A percentile compares a stretch with the other conserved stretches of the same genome.
phyloP scores from a whole-genome alignment of 2,113 vertebrate genomes.

The Xyliphius kryptos region DNA sequence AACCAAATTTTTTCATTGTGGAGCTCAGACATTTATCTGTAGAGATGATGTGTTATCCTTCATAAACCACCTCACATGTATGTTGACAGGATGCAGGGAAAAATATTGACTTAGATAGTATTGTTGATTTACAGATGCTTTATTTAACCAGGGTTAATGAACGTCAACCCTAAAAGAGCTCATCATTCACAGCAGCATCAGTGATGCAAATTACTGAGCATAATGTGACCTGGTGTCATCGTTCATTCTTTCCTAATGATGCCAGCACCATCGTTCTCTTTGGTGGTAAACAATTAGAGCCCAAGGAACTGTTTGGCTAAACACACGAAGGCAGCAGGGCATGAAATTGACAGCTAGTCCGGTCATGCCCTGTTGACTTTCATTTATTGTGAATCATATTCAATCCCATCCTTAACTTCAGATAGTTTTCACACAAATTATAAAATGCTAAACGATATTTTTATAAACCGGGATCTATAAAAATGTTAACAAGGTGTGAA shows the following conservation, averaged over 20 bases:
- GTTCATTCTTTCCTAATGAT: not conserved
- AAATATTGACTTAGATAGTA: no score
- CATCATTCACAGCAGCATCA: not conserved
- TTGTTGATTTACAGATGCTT: no score
- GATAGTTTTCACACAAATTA: not conserved
- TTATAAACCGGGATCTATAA: not conserved
- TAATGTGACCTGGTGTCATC: not conserved
- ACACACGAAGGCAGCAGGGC: not conserved
- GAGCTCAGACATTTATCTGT: no score
- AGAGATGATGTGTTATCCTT: no score
- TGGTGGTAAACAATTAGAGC: not conserved
- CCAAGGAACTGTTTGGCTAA: not conserved
- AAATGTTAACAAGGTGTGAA: not conserved
- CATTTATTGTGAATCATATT: not conserved
- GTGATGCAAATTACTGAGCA: not conserved
- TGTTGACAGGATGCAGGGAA: no score
- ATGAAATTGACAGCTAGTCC: not conserved
- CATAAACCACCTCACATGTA: no score
- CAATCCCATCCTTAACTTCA: not conserved
- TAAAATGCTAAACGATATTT: not conserved
- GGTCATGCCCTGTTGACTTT: not conserved
- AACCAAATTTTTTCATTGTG: no score
- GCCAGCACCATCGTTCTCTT: not conserved
- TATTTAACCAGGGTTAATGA: not conserved
- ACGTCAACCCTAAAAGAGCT: no score